Conservation (phyloP, 2,888 invertebrate genomes). For the Bombyx huttoni region DNA sequence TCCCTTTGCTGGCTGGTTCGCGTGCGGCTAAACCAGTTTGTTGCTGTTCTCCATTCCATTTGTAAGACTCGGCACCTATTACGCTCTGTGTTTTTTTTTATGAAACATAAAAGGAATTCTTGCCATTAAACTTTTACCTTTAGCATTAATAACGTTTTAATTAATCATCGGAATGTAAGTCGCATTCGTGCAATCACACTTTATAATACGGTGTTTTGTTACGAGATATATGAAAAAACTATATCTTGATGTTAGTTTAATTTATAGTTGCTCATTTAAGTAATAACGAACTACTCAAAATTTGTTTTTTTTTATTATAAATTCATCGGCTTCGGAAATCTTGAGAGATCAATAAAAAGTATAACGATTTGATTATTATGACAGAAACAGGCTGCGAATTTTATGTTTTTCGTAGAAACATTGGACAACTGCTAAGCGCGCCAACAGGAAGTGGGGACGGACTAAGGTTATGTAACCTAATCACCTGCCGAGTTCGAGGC, state of each 20-base stretch:
- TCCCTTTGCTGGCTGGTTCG: constrained; percentile 57
- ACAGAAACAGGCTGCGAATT: constrained; percentile 54
- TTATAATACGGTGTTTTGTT: too few species aligned
- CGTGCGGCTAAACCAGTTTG: constrained; percentile 67
- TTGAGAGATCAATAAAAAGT: background rate
- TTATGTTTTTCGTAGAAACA: constrained; percentile 58
- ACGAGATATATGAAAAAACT: background rate
- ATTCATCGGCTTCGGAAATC: background rate
- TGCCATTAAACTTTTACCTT: constrained; percentile 27
- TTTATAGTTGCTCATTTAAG: background rate
- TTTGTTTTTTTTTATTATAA: background rate
- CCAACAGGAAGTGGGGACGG: constrained; percentile 68
- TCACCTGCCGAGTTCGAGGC: constrained; percentile 66
- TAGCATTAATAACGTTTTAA: constrained; percentile 17
- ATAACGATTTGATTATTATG: constrained; percentile 7
- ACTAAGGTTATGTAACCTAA: constrained; percentile 70
- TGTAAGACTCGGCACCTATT: constrained; percentile 49
- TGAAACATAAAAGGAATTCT: constrained; percentile 24
- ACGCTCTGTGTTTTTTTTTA: constrained; percentile 42
- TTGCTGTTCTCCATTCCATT: constrained; percentile 47
- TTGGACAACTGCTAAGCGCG: constrained; percentile 64
- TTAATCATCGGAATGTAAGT: constrained; percentile 10
- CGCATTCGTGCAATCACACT: background rate
- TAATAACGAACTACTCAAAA: background rate
- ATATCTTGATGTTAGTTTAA: background rate